Percentiles rank a stretch among this genome's conserved stretches.
Evolutionary conservation across 2,113 vertebrate species (phyloP).

Genomic region (Phaethon lepturus): DNA sequence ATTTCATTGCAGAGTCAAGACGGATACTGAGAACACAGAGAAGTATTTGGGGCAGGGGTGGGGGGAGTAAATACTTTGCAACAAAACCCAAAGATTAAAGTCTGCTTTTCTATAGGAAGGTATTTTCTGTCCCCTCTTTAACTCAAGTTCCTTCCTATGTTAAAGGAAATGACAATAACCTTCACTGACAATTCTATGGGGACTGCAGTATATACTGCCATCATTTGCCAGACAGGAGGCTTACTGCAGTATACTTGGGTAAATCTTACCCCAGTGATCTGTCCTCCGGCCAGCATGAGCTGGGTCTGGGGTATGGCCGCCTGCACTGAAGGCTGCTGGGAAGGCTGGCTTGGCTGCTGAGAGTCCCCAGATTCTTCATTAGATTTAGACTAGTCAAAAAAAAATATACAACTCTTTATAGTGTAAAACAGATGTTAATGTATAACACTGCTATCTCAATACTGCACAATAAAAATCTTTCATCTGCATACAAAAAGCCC

Average conservation of each 20-base stretch:
- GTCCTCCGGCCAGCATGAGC: conserved; percentile 96
- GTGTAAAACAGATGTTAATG: conserved; percentile 63
- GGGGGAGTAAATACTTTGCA: neutral
- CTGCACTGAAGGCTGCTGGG: conserved; percentile 86
- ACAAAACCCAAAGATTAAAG: neutral
- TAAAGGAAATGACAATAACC: neutral
- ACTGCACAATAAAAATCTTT: conserved; percentile 58
- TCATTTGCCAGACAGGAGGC: neutral
- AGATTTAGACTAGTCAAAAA: conserved; percentile 87
- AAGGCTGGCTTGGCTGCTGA: conserved; percentile 88
- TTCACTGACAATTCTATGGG: neutral
- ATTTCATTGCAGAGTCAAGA: neutral
- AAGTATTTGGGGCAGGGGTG: neutral
- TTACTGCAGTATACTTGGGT: conserved; percentile 2
- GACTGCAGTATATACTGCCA: neutral
- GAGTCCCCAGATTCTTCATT: conserved; percentile 90
- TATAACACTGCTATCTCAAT: conserved; percentile 40
- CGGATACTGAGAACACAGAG: neutral
- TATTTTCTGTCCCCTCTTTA: neutral
- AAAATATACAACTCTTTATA: conserved; percentile 70
- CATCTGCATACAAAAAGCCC: conserved; percentile 61
- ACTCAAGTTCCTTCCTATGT: neutral
- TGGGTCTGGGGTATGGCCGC: conserved; percentile 92
- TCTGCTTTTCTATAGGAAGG: neutral
- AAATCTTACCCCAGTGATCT: conserved; percentile 95